These are phyloP conservation scores for Dryas iulia DNA, from an alignment of 1,140 invertebrate species.

Conservation along the genomic window DNA sequence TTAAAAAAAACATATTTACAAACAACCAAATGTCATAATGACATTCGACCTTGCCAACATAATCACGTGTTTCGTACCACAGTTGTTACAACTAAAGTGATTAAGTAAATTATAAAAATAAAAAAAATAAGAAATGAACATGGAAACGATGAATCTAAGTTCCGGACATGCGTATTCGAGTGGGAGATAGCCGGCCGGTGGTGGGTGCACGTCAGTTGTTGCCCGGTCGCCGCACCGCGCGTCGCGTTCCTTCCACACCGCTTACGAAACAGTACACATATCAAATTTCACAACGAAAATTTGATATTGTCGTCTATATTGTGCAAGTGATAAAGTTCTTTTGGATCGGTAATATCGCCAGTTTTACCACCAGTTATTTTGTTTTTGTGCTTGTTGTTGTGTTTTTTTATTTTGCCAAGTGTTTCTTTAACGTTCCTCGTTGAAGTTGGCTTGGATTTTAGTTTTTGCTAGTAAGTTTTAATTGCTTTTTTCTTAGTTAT, in stretches of 20 bases:
- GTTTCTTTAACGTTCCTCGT: constrained; percentile 54
- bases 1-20: constrained; percentile 15
- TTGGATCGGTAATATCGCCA: constrained; percentile 63
- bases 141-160: constrained; percentile 54
- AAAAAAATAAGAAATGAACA: constrained; percentile 50
- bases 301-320: constrained; percentile 74
- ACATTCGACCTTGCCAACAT: constrained; percentile 49
- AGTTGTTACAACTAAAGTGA: constrained; percentile 3
- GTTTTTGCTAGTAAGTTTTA: constrained; percentile 36
- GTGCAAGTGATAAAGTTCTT: constrained; percentile 64
- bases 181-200: constrained; percentile 50
- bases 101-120: constrained; percentile 42
- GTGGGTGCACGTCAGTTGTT: constrained; percentile 56
- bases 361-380: constrained; percentile 49
- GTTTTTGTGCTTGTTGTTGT: constrained; percentile 52
- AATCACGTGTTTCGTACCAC: constrained; percentile 12
- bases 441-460: constrained; percentile 48
- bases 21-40: constrained; percentile 44
- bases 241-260: constrained; percentile 34
- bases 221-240: constrained; percentile 53
- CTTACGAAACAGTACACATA: constrained; percentile 62
- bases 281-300: constrained; percentile 77
- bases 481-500: constrained; percentile 37
- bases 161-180: constrained; percentile 74
- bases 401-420: constrained; percentile 66